phyloP scores from a whole-genome alignment of 2,113 vertebrate genomes.

The Sigmodon hispidus region DNA sequence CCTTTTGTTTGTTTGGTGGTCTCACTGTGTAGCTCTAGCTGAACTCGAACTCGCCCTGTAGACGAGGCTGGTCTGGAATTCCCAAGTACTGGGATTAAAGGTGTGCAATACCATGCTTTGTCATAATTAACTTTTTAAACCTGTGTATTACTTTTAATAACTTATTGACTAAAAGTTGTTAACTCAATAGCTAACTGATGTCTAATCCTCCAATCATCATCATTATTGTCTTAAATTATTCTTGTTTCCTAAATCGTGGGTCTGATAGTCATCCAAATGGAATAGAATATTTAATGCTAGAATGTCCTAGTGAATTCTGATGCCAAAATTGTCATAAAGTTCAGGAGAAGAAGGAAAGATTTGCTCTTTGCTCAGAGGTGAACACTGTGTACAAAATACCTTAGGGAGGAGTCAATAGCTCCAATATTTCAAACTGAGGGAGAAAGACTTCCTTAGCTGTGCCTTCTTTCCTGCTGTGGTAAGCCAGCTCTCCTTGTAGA shows the following conservation, averaged over 20 bases:
- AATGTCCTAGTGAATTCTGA: not conserved
- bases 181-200: not conserved
- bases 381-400: not conserved
- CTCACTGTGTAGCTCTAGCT: not conserved
- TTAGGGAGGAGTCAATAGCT: not conserved
- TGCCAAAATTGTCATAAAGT: not conserved
- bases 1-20: not conserved
- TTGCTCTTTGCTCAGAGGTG: not conserved
- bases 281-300: conserved; percentile 31
- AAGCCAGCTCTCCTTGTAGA: not conserved
- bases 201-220: not conserved
- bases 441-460: not conserved
- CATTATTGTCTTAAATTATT: not conserved
- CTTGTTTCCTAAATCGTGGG: not conserved
- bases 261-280: not conserved
- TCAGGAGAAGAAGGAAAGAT: not conserved
- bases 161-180: not conserved
- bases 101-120: too few species aligned
- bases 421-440: not conserved
- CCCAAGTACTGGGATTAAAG: not conserved
- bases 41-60: not conserved
- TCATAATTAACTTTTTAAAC: not conserved
- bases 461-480: not conserved
- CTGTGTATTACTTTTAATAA: not conserved
- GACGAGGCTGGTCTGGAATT: not conserved